Evolutionary conservation across 2,888 invertebrate genomes (phyloP).

Genomic region (Stenchaetothrips biformis): DNA sequence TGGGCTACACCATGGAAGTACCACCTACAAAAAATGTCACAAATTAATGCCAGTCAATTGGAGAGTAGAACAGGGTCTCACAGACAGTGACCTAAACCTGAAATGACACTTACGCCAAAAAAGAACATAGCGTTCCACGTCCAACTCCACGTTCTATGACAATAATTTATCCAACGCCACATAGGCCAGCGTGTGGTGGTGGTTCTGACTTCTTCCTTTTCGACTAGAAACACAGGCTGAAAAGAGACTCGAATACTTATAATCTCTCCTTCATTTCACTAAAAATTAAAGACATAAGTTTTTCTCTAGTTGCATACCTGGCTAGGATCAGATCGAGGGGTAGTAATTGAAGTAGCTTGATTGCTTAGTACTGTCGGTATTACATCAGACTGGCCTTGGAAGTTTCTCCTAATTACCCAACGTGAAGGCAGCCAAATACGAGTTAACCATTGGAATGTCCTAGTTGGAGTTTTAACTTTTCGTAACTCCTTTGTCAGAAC

Average conservation of each 20-base stretch:
- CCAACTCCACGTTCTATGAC: constrained; percentile 80
- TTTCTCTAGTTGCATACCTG: constrained; percentile 51
- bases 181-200: constrained; percentile 86
- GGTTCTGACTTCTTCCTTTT: constrained; percentile 65
- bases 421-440: constrained; percentile 81
- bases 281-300: no score
- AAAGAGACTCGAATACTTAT: constrained; percentile 2
- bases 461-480: constrained; percentile 79
- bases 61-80: background rate
- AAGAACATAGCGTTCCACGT: constrained; percentile 91
- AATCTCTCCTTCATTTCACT: no score
- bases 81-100: constrained; percentile 3
- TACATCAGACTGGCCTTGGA: constrained; percentile 79
- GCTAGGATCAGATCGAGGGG: constrained; percentile 80
- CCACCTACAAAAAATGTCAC: constrained; percentile 51
- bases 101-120: constrained; percentile 55
- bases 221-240: constrained; percentile 62
- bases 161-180: constrained; percentile 83
- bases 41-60: constrained; percentile 25
- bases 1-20: constrained; percentile 88
- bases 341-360: constrained; percentile 78
- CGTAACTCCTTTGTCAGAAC: constrained; percentile 71
- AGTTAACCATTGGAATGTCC: constrained; percentile 82
- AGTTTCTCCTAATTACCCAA: constrained; percentile 77
- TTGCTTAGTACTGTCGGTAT: constrained; percentile 81